Evolutionary conservation across 2,888 invertebrate genomes (phyloP).

Genomic region (Drosophila buzzatii): DNA sequence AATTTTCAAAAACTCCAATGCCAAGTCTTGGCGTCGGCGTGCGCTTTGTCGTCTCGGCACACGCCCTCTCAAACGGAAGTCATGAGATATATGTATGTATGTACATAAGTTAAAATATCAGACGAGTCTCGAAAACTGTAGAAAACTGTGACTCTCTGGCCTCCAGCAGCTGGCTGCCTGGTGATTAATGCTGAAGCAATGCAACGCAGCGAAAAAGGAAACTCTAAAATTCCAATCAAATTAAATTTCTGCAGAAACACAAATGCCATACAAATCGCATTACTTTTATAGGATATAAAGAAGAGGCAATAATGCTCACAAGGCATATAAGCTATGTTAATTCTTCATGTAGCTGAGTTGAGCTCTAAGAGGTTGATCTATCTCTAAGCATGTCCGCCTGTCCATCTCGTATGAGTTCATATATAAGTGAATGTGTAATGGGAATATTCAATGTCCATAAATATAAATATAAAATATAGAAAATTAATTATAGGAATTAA

Average conservation of each 20-base stretch:
- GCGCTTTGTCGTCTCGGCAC: conserved; percentile 11
- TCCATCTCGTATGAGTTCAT: too few relatives aligned
- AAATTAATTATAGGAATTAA: too few relatives aligned
- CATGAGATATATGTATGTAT: conserved; percentile 6
- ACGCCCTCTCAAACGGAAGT: conserved; percentile 36
- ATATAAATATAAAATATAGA: too few relatives aligned
- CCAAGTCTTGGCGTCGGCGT: not conserved
- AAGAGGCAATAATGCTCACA: not conserved
- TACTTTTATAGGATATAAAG: not conserved
- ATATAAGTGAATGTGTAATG: too few relatives aligned
- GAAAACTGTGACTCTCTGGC: conserved; percentile 13
- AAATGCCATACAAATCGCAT: not conserved
- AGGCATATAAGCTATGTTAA: not conserved
- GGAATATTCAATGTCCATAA: too few relatives aligned
- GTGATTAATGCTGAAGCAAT: conserved; percentile 17
- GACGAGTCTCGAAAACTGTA: conserved; percentile 12
- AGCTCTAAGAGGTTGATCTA: too few relatives aligned
- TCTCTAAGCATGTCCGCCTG: too few relatives aligned
- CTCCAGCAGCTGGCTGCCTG: not conserved
- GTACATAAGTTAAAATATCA: conserved; percentile 13
- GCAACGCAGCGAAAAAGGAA: not conserved
- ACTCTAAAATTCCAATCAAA: not conserved
- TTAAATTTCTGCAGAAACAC: not conserved
- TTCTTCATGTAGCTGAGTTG: not conserved
- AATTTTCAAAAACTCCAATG: conserved; percentile 43